Percentiles rank a stretch among this genome's conserved stretches.
phyloP scores from a whole-genome alignment of 2,797 vertebrate genomes.

The Enteromius argenteus region DNA sequence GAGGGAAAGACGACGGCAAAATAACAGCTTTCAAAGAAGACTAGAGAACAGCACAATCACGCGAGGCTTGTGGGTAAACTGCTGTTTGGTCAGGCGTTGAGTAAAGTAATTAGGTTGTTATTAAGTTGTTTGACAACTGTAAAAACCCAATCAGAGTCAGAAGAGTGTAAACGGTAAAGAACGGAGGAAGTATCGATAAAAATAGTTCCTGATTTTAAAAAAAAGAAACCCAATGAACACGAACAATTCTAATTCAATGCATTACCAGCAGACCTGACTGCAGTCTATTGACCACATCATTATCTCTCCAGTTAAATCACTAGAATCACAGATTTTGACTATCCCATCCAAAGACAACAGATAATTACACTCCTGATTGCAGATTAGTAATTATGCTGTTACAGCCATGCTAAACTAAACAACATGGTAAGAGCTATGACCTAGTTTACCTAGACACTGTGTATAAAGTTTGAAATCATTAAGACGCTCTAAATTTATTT shows the following conservation, averaged over 20 bases:
- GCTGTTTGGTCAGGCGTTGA: constrained; percentile 44
- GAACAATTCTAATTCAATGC: not conserved
- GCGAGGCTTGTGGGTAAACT: constrained; percentile 30
- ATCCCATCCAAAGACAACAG: not conserved
- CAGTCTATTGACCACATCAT: not conserved
- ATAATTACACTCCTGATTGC: not conserved
- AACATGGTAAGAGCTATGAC: not conserved
- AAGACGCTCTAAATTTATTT: not conserved
- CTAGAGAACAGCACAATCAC: constrained; percentile 32
- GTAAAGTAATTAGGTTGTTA: constrained; percentile 52
- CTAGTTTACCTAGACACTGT: not conserved
- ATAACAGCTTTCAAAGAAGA: constrained; percentile 49
- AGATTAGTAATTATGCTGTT: not conserved
- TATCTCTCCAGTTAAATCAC: constrained; percentile 15
- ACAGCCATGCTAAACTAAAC: not conserved
- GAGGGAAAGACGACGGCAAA: constrained; percentile 6
- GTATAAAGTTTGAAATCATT: not conserved
- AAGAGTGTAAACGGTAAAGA: constrained; percentile 13
- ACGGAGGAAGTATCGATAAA: not conserved
- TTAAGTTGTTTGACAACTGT: constrained; percentile 53
- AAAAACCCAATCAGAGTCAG: constrained; percentile 38
- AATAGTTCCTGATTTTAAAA: not conserved
- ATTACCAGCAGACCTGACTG: not conserved
- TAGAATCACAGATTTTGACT: not conserved
- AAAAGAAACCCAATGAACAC: constrained; percentile 8